Conservation (phyloP, 1,140 invertebrate genomes). For the Hyles euphorbiae region DNA sequence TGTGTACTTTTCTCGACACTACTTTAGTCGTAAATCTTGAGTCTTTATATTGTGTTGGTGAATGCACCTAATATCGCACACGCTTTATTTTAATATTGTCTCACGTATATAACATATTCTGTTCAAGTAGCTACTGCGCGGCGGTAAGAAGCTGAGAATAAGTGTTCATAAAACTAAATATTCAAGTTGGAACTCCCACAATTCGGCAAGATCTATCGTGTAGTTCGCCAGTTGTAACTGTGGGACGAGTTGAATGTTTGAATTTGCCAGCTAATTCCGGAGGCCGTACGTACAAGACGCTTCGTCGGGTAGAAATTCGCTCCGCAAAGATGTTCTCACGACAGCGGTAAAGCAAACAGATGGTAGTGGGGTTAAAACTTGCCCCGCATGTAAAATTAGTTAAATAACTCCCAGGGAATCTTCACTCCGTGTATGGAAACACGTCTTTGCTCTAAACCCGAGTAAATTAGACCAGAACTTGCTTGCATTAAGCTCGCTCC, state of each 20-base stretch:
- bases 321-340: conserved; percentile 29
- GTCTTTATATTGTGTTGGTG: conserved; percentile 18
- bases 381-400: conserved; percentile 61
- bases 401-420: conserved; percentile 54
- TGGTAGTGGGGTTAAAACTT: conserved; percentile 56
- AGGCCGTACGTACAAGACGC: conserved; percentile 18
- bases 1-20: conserved; percentile 23
- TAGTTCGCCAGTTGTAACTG: conserved; percentile 17
- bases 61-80: conserved; percentile 4
- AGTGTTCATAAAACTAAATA: too few species aligned
- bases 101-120: background rate
- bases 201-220: conserved; percentile 6
- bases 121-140: too few species aligned
- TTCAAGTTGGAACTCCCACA: background rate
- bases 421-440: conserved; percentile 50
- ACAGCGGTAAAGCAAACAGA: conserved; percentile 47
- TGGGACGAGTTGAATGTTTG: conserved; percentile 26
- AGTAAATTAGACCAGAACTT: conserved; percentile 53
- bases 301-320: conserved; percentile 17
- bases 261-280: conserved; percentile 36
- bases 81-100: background rate
- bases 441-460: conserved; percentile 65
- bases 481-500: conserved; percentile 43
- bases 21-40: conserved; percentile 19
- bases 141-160: too few species aligned